These are phyloP conservation scores for Archivesica marissinica DNA, from an alignment of 1,140 invertebrate genomes.

Conservation along the genomic window DNA sequence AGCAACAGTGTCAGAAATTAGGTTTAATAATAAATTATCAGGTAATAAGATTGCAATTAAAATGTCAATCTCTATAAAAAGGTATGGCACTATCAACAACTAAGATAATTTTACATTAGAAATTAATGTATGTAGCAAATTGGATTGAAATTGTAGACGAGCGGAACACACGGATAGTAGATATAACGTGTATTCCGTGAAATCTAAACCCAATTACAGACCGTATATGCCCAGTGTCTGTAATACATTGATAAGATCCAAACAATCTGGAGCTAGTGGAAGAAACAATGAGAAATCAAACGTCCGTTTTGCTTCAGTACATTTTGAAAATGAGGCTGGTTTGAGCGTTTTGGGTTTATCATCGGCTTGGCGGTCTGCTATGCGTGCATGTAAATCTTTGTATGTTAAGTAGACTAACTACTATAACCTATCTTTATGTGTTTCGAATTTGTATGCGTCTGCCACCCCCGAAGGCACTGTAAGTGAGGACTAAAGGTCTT, in stretches of 20 bases:
- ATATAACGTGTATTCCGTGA: slow-evolving; percentile 53
- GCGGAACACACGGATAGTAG: slow-evolving; percentile 43
- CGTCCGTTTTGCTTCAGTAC: neutral
- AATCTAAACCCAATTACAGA: slow-evolving; percentile 56
- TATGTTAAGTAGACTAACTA: too few species aligned
- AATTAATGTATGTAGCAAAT: slow-evolving; percentile 52
- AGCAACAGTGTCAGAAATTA: slow-evolving; percentile 42
- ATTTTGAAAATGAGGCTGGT: too few species aligned
- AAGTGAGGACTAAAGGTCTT: too few species aligned
- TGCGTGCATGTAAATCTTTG: too few species aligned
- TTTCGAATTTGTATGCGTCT: too few species aligned
- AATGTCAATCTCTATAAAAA: slow-evolving; percentile 57
- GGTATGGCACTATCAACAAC: slow-evolving; percentile 50
- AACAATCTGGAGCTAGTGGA: slow-evolving; percentile 39
- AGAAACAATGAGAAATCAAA: slow-evolving; percentile 41
- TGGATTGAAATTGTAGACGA: slow-evolving; percentile 50
- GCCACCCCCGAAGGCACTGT: too few species aligned
- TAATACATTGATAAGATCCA: neutral
- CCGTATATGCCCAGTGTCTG: slow-evolving; percentile 30
- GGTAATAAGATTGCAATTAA: slow-evolving; percentile 52
- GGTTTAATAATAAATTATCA: slow-evolving; percentile 61
- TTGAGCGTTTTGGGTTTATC: too few species aligned
- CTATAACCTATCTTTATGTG: too few species aligned
- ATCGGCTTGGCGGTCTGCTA: too few species aligned
- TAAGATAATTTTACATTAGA: slow-evolving; percentile 57